Conservation (phyloP, 2,113 vertebrate species). For the Lethenteron reissneri region DNA sequence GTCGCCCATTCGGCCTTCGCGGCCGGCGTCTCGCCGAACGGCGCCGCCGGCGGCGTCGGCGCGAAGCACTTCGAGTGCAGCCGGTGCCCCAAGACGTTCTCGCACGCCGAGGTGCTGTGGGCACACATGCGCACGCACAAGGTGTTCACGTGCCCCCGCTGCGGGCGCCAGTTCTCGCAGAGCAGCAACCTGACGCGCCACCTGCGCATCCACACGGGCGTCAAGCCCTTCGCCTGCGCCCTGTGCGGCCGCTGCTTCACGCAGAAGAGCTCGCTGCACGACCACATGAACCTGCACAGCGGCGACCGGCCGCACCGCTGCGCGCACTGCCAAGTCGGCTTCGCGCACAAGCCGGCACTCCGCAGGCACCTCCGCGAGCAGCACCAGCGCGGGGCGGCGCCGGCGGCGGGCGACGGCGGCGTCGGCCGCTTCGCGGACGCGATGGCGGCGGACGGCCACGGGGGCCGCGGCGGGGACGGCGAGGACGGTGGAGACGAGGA, state of each 20-base stretch:
- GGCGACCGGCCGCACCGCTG: conserved; percentile 59
- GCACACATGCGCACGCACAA: conserved; percentile 55
- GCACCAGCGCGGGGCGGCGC: conserved; percentile 20
- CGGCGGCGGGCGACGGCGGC: neutral
- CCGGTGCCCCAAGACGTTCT: conserved; percentile 53
- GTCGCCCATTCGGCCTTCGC: neutral
- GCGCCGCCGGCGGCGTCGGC: conserved; percentile 6
- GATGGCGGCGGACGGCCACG: neutral
- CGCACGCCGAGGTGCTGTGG: conserved; percentile 43
- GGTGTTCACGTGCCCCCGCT: conserved; percentile 63
- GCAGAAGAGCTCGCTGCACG: conserved; percentile 65
- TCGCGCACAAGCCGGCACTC: conserved; percentile 70
- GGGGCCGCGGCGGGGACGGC: neutral
- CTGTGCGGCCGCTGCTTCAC: conserved; percentile 76
- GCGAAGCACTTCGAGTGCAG: conserved; percentile 31
- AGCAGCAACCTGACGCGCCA: conserved; percentile 61
- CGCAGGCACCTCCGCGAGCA: conserved; percentile 72
- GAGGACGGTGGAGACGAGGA: conserved; percentile 10
- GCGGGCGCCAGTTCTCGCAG: conserved; percentile 79
- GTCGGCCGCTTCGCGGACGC: neutral
- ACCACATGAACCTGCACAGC: conserved; percentile 84
- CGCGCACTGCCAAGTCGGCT: conserved; percentile 62
- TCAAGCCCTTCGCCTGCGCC: conserved; percentile 54
- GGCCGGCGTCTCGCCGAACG: neutral
- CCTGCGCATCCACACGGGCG: conserved; percentile 58